A percentile compares a stretch with the other conserved stretches of the same genome.
phyloP scores from a whole-genome alignment of 2,888 invertebrate species.

The Imbricaverruca yamaguchii region DNA sequence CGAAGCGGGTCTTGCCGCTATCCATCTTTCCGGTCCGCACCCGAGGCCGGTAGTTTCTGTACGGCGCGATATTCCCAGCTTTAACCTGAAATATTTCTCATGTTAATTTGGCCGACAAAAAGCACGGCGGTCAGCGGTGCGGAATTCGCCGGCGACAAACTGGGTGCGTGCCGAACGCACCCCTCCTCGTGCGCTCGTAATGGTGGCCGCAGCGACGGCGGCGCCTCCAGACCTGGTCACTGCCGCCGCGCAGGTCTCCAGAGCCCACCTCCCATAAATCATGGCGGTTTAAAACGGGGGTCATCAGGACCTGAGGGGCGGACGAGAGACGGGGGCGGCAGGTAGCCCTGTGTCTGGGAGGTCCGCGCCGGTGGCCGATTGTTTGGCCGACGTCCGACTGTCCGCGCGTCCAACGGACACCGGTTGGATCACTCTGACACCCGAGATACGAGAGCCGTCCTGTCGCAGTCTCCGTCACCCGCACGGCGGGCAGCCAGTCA shows the following conservation, averaged over 20 bases:
- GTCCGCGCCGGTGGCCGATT: neutral
- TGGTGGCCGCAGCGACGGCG: neutral
- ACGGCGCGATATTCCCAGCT: neutral
- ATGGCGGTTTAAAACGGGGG: neutral
- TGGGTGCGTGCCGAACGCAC: neutral
- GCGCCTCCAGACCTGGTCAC: neutral
- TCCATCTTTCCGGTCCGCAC: neutral
- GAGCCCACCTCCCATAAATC: neutral
- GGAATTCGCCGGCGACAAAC: constrained; percentile 1
- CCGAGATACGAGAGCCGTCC: too few relatives aligned
- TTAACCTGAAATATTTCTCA: constrained; percentile 6
- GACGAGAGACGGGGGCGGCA: neutral
- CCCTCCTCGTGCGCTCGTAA: neutral
- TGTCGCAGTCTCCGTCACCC: too few relatives aligned
- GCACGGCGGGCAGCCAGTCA: too few relatives aligned
- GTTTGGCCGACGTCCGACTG: too few relatives aligned
- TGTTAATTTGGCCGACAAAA: constrained; percentile 17
- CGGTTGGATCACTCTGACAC: too few relatives aligned
- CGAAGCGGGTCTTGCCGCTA: neutral
- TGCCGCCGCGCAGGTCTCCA: neutral
- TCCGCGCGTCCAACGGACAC: too few relatives aligned
- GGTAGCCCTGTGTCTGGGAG: neutral
- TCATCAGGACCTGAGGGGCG: neutral
- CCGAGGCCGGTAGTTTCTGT: neutral
- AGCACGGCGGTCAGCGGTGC: neutral